A percentile compares a stretch with the other conserved stretches of the same genome.
Evolutionary conservation across 2,888 invertebrate species (phyloP).

Genomic region (Limulus polyphemus): DNA sequence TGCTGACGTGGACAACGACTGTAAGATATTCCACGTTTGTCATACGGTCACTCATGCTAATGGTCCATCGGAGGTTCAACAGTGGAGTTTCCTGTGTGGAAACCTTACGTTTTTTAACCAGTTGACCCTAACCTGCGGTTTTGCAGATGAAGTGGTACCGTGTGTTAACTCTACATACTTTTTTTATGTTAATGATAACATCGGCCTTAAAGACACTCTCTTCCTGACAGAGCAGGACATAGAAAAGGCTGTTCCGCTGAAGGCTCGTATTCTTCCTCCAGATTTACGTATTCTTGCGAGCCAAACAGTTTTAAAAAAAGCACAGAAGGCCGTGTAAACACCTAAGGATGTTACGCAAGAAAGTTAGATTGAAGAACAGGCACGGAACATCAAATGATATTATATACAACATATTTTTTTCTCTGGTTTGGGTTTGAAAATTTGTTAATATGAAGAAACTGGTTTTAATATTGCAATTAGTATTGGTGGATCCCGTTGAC

Average conservation of each 20-base stretch:
- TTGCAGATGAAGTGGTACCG: slow-evolving; percentile 20
- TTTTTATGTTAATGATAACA: slow-evolving; percentile 22
- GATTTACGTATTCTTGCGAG: no score
- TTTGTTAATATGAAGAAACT: no score
- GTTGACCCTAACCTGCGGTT: slow-evolving; percentile 18
- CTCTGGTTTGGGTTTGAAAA: no score
- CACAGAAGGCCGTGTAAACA: no score
- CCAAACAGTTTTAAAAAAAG: no score
- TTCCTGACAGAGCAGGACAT: slow-evolving; percentile 19
- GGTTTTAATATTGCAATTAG: no score
- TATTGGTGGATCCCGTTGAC: no score
- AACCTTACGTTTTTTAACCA: slow-evolving; percentile 24
- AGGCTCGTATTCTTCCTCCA: no score
- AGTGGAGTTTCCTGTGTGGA: slow-evolving; percentile 22
- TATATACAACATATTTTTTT: no score
- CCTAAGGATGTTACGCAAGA: no score
- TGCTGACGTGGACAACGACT: slow-evolving; percentile 23
- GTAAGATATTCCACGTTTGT: slow-evolving; percentile 24
- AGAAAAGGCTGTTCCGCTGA: slow-evolving; percentile 13
- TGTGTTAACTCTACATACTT: slow-evolving; percentile 18
- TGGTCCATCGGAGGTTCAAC: slow-evolving; percentile 9
- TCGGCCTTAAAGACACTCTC: slow-evolving; percentile 15
- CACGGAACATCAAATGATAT: no score
- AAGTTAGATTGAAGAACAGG: no score
- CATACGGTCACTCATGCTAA: slow-evolving; percentile 16